phyloP scores from a whole-genome alignment of 2,888 invertebrate species.

The Boloria euphrosyne region DNA sequence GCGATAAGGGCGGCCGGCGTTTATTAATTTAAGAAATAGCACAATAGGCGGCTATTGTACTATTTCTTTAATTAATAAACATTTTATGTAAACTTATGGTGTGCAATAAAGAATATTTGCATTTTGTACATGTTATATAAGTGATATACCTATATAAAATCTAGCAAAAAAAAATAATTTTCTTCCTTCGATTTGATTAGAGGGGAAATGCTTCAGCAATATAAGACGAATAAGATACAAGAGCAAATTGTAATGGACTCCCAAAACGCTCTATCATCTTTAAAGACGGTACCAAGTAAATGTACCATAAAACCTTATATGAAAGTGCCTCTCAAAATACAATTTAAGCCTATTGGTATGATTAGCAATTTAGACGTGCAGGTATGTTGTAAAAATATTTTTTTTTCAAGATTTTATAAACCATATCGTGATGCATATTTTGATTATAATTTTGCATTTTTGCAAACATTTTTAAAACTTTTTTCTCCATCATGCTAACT shows the following conservation, averaged over 20 bases:
- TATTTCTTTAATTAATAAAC: too few relatives aligned
- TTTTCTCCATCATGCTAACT: too few relatives aligned
- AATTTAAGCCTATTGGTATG: slow-evolving; percentile 71
- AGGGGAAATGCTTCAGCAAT: slow-evolving; percentile 62
- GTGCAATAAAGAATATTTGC: too few relatives aligned
- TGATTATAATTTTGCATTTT: too few relatives aligned
- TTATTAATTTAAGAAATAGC: too few relatives aligned
- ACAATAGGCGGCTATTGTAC: too few relatives aligned
- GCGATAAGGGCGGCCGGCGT: too few relatives aligned
- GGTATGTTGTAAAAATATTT: slow-evolving; percentile 48
- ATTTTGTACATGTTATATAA: too few relatives aligned
- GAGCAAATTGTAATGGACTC: slow-evolving; percentile 67
- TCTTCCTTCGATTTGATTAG: slow-evolving; percentile 47
- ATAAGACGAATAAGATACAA: slow-evolving; percentile 60
- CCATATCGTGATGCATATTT: too few relatives aligned
- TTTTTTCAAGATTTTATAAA: not conserved
- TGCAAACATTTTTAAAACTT: too few relatives aligned
- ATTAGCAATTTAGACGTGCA: slow-evolving; percentile 69
- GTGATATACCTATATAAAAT: too few relatives aligned
- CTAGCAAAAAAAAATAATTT: not conserved
- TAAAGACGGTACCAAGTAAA: slow-evolving; percentile 68
- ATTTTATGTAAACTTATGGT: too few relatives aligned
- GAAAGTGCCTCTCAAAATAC: slow-evolving; percentile 69
- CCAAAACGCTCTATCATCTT: slow-evolving; percentile 65
- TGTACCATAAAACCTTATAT: slow-evolving; percentile 62